Conservation (phyloP, 2,797 vertebrate genomes). For the Gobionotothen gibberifrons region DNA sequence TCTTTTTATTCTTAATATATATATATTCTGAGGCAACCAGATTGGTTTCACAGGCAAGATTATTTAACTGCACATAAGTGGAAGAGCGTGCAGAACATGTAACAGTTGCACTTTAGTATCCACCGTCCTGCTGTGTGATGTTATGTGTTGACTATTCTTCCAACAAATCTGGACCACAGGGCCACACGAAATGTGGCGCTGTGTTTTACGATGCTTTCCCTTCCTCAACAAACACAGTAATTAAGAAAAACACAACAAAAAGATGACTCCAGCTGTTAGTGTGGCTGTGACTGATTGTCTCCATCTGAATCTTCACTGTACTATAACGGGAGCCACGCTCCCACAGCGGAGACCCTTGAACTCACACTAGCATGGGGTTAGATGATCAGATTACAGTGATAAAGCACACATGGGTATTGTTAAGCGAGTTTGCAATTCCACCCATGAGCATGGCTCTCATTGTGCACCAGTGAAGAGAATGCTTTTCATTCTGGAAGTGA, state of each 20-base stretch:
- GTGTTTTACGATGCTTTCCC: constrained; percentile 15
- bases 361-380: constrained; percentile 64
- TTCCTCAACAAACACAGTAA: constrained; percentile 19
- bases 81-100: constrained; percentile 10
- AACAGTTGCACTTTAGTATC: constrained; percentile 16
- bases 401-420: constrained; percentile 74
- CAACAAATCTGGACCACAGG: constrained; percentile 26
- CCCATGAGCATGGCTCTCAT: constrained; percentile 69
- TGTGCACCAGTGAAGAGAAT: constrained; percentile 60
- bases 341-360: constrained; percentile 68
- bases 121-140: constrained; percentile 14
- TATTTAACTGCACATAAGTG: constrained; percentile 14
- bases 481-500: constrained; percentile 65
- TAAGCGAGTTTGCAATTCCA: constrained; percentile 67
- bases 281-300: constrained; percentile 47
- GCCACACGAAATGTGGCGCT: constrained; percentile 20
- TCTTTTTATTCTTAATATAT: not conserved
- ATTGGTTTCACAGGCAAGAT: constrained; percentile 24
- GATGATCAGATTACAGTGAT: constrained; percentile 76
- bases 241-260: constrained; percentile 32
- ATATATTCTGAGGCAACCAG: constrained; percentile 4
- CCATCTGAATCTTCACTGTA: constrained; percentile 54
- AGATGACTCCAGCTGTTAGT: constrained; percentile 45
- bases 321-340: constrained; percentile 64
- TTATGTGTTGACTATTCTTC: constrained; percentile 18